Evolutionary conservation across 2,113 vertebrate species (phyloP).

Genomic region (Eidolon helvum): DNA sequence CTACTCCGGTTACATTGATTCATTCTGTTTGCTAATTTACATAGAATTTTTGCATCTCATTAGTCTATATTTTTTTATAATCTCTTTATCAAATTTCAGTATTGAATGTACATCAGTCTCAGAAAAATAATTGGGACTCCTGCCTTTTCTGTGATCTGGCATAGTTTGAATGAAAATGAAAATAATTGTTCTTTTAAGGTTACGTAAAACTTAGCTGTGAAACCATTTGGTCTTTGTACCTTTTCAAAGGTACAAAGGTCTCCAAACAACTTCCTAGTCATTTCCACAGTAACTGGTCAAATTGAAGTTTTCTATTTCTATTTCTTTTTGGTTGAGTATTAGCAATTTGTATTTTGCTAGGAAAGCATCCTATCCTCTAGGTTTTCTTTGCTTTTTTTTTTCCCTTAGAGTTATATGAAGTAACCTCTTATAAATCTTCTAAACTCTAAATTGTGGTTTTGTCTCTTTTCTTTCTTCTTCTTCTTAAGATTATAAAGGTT

Average conservation of each 20-base stretch:
- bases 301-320: neutral
- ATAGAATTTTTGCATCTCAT: neutral
- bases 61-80: neutral
- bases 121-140: neutral
- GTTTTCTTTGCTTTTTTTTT: neutral
- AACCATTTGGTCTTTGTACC: neutral
- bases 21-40: neutral
- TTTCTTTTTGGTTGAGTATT: neutral
- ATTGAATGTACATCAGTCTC: neutral
- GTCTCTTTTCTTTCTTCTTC: neutral
- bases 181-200: neutral
- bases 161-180: neutral
- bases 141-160: neutral
- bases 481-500: neutral
- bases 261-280: neutral
- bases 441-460: neutral
- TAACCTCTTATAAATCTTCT: neutral
- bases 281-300: neutral
- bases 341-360: neutral
- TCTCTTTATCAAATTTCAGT: neutral
- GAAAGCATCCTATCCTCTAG: neutral
- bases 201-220: neutral
- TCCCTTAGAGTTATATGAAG: neutral
- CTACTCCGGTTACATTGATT: neutral
- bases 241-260: neutral